A percentile compares a stretch with the other conserved stretches of the same genome.
Conservation (phyloP, 2,113 vertebrate genomes). For the Apus apus region DNA sequence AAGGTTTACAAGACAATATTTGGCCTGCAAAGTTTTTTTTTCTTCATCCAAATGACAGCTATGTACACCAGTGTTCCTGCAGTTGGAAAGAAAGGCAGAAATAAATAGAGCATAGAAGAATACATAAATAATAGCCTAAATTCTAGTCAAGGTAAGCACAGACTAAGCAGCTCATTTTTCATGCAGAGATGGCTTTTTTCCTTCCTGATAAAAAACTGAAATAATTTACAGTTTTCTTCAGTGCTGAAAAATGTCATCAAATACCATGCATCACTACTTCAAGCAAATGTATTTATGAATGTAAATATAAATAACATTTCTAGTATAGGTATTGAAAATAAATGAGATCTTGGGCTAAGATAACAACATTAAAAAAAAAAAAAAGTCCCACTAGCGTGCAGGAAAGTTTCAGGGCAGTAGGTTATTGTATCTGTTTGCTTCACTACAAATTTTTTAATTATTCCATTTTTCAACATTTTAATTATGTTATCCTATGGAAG, state of each 20-base stretch:
- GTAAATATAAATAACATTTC: neutral
- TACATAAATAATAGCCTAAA: neutral
- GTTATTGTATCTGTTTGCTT: neutral
- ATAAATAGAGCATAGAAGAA: neutral
- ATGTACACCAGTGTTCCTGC: neutral
- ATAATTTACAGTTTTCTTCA: neutral
- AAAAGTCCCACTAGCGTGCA: neutral
- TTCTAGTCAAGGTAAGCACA: neutral
- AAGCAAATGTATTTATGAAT: neutral
- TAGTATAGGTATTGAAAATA: neutral
- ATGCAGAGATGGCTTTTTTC: neutral
- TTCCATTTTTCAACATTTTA: neutral
- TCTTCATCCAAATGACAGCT: neutral
- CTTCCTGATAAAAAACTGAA: neutral
- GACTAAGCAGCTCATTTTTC: neutral
- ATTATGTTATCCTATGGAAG: neutral
- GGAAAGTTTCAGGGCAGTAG: neutral
- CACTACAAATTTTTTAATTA: neutral
- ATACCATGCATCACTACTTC: neutral
- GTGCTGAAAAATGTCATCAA: neutral
- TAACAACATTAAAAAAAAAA: neutral
- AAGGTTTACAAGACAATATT: neutral
- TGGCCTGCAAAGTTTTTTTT: neutral
- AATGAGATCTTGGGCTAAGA: neutral
- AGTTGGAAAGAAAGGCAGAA: neutral